Evolutionary conservation across 1,140 invertebrate genomes (phyloP).

Genomic region (Trichonephila inaurata): DNA sequence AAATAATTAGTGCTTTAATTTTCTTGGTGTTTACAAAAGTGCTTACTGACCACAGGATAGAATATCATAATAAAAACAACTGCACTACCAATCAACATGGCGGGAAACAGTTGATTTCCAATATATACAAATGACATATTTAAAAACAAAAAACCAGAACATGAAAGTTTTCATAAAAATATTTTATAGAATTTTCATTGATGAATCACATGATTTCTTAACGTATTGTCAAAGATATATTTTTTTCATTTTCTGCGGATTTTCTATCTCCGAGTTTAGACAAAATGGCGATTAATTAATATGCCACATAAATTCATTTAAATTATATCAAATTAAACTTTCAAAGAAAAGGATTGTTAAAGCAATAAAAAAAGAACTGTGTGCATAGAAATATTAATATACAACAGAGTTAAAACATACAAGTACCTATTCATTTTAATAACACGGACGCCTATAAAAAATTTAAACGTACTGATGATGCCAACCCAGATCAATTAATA

Average conservation of each 20-base stretch:
- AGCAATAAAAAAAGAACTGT: background rate
- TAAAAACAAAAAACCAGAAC: background rate
- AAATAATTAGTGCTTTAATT: constrained; percentile 19
- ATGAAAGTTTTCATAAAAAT: background rate
- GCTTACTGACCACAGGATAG: background rate
- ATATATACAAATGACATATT: constrained; percentile 67
- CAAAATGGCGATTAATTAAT: constrained; percentile 62
- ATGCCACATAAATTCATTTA: constrained; percentile 14
- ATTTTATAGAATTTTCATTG: background rate
- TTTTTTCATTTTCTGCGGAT: constrained; percentile 58
- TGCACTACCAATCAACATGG: constrained; percentile 65
- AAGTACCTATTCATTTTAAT: background rate
- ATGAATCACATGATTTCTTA: background rate
- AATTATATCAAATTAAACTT: background rate
- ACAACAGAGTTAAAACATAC: background rate
- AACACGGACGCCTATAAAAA: constrained; percentile 5
- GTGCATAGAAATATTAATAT: background rate
- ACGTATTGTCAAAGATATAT: background rate
- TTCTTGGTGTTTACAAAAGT: background rate
- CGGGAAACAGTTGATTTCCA: constrained; percentile 68
- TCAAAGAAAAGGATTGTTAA: too few relatives aligned
- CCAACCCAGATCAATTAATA: background rate
- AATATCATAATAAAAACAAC: constrained; percentile 74
- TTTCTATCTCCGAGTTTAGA: background rate
- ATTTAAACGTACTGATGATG: background rate